phyloP scores from a whole-genome alignment of 2,888 invertebrate genomes.

The Drosophila putrida region DNA sequence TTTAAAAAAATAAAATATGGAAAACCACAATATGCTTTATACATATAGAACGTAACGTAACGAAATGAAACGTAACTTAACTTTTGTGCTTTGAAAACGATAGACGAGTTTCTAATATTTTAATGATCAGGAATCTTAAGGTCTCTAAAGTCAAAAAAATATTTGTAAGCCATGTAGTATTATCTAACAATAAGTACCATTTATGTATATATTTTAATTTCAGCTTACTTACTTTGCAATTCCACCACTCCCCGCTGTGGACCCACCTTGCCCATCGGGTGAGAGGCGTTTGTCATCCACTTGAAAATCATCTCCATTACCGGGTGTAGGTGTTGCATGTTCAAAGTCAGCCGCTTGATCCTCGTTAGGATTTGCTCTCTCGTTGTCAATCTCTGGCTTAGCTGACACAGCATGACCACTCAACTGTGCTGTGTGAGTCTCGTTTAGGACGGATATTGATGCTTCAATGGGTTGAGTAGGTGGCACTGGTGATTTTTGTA shows the following conservation, averaged over 20 bases:
- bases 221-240: conserved; percentile 60
- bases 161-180: no score
- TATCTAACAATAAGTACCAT: no score
- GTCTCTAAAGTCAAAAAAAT: no score
- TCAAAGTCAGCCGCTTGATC: conserved; percentile 32
- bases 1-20: no score
- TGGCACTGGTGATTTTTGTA: conserved; percentile 79
- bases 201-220: neutral
- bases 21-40: no score
- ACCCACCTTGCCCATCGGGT: conserved; percentile 82
- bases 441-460: conserved; percentile 83
- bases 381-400: conserved; percentile 88
- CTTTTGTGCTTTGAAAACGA: no score
- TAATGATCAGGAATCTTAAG: no score
- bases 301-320: conserved; percentile 63
- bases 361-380: conserved; percentile 86
- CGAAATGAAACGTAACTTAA: no score
- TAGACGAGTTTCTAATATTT: no score
- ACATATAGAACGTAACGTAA: no score
- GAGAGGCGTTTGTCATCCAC: conserved; percentile 79
- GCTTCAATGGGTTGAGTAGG: conserved; percentile 84
- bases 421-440: conserved; percentile 82
- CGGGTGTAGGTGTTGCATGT: conserved; percentile 42
- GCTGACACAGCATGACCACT: conserved; percentile 86
- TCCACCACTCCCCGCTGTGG: conserved; percentile 77